A percentile compares a stretch with the other conserved stretches of the same genome.
These are phyloP conservation scores for Siniperca chuatsi DNA, from an alignment of 2,113 vertebrate genomes.

Conservation along the genomic window DNA sequence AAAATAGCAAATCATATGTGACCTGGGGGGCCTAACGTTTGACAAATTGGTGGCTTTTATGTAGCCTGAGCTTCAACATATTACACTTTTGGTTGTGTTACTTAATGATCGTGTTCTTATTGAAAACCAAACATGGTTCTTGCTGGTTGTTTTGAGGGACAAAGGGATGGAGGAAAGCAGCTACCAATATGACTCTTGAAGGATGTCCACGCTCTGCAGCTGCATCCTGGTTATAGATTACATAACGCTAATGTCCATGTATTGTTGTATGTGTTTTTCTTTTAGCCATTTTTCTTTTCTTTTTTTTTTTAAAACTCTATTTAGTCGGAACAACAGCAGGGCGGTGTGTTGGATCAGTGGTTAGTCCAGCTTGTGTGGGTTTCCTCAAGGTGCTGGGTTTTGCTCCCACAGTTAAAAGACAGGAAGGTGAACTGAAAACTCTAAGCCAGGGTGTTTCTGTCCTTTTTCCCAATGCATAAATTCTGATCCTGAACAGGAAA, in stretches of 20 bases:
- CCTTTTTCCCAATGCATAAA: not conserved
- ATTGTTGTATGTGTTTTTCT: conserved; percentile 35
- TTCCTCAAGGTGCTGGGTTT: conserved; percentile 12
- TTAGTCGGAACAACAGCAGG: not conserved
- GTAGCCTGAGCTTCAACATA: not conserved
- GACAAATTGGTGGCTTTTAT: conserved; percentile 25
- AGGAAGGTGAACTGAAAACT: conserved; percentile 7
- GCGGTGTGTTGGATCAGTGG: not conserved
- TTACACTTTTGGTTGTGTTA: not conserved
- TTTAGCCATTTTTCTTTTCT: not conserved
- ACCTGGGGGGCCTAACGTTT: not conserved
- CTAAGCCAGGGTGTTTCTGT: not conserved
- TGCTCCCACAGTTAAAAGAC: conserved; percentile 6
- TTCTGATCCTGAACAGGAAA: conserved; percentile 13
- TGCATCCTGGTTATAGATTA: conserved; percentile 59
- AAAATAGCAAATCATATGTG: conserved; percentile 7
- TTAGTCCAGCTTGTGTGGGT: not conserved
- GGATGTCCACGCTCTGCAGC: conserved; percentile 45
- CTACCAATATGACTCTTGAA: conserved; percentile 30
- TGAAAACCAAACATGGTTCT: not conserved
- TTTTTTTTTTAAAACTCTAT: not conserved
- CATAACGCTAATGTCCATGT: conserved; percentile 23
- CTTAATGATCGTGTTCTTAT: not conserved
- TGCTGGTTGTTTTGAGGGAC: conserved; percentile 25
- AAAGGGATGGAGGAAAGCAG: conserved; percentile 48